Evolutionary conservation across 2,888 invertebrate species (phyloP).

Genomic region (Mechanitis mazaeus): DNA sequence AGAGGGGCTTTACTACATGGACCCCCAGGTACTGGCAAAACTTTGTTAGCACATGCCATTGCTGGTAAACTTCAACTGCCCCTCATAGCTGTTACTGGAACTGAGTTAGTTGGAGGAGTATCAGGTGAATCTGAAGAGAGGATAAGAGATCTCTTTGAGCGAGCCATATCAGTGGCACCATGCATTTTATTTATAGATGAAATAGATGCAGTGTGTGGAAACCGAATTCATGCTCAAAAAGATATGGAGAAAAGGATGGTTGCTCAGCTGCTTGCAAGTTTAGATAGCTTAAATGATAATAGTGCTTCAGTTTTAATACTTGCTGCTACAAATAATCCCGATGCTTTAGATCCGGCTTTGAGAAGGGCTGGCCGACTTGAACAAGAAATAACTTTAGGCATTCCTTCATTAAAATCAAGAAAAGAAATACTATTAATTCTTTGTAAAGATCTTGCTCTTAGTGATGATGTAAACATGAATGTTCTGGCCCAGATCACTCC

Average conservation of each 20-base stretch:
- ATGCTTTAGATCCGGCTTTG: conserved; percentile 93
- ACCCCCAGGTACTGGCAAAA: conserved; percentile 97
- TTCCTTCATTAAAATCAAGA: conserved; percentile 91
- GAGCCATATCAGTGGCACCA: conserved; percentile 84
- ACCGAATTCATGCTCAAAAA: conserved; percentile 91
- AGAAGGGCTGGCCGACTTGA: conserved; percentile 95
- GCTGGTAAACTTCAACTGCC: conserved; percentile 91
- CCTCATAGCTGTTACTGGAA: conserved; percentile 90
- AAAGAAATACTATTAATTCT: conserved; percentile 85
- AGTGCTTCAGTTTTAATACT: conserved; percentile 86
- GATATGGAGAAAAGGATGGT: conserved; percentile 98
- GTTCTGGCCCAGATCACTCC: conserved; percentile 90
- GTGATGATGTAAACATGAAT: conserved; percentile 82
- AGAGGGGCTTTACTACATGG: conserved; percentile 95
- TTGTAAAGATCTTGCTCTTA: conserved; percentile 82
- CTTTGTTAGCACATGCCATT: conserved; percentile 86
- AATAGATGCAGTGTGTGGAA: conserved; percentile 96
- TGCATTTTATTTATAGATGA: conserved; percentile 96
- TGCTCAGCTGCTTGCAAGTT: conserved; percentile 90
- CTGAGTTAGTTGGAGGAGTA: conserved; percentile 95
- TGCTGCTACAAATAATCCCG: conserved; percentile 97
- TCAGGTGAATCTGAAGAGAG: conserved; percentile 97
- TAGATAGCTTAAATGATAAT: conserved; percentile 83
- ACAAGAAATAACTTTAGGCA: conserved; percentile 94
- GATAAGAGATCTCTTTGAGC: conserved; percentile 92